A percentile compares a stretch with the other conserved stretches of the same genome.
Conservation (phyloP, 2,113 vertebrate genomes). For the Aplodontia rufa region DNA sequence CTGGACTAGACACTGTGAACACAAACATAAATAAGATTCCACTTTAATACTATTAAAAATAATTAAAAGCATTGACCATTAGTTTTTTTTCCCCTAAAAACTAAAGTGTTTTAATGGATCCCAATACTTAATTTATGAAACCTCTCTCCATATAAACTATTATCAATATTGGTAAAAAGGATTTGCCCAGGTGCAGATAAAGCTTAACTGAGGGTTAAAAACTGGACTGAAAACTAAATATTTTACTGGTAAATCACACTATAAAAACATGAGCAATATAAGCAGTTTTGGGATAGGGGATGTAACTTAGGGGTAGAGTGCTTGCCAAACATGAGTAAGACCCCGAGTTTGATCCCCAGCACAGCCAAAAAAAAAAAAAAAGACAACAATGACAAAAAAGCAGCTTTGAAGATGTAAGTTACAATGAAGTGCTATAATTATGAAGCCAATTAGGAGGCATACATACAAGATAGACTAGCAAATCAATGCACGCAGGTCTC, state of each 20-base stretch:
- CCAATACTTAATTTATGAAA: not conserved
- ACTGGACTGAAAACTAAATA: slow-evolving; percentile 11
- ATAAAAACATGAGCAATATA: slow-evolving; percentile 8
- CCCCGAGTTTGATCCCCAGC: no score
- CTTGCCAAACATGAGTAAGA: no score
- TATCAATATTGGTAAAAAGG: not conserved
- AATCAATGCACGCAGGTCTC: not conserved
- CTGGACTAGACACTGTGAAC: not conserved
- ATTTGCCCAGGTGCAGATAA: slow-evolving; percentile 11
- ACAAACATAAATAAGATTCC: slow-evolving; percentile 6
- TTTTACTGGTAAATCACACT: not conserved
- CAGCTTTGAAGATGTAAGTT: no score
- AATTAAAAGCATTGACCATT: not conserved
- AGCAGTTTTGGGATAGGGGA: no score
- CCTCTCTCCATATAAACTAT: not conserved
- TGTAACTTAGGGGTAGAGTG: no score
- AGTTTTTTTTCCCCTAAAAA: slow-evolving; percentile 16
- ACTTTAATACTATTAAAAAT: not conserved
- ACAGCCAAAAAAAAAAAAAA: not conserved
- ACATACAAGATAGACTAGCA: slow-evolving; percentile 5
- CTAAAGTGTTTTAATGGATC: slow-evolving; percentile 32
- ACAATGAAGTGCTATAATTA: not conserved
- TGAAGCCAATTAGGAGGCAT: not conserved
- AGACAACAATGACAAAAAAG: no score
- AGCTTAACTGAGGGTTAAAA: slow-evolving; percentile 17